phyloP scores from a whole-genome alignment of 2,797 vertebrate genomes.

The Manis javanica region DNA sequence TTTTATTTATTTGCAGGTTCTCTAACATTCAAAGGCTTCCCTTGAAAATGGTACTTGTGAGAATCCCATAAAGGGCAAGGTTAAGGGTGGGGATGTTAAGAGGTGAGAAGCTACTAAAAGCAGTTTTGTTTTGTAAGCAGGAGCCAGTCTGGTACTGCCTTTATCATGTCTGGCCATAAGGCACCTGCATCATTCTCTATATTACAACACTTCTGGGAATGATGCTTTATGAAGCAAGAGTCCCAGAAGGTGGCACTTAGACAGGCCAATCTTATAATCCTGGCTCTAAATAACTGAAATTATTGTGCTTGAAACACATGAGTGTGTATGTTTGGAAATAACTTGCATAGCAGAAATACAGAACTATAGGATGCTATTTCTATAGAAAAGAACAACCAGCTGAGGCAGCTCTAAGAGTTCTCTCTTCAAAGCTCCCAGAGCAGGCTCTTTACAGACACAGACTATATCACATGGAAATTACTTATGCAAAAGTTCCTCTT shows the following conservation, averaged over 20 bases:
- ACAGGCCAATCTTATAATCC: neutral
- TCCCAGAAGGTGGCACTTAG: neutral
- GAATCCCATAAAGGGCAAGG: neutral
- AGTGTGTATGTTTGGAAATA: neutral
- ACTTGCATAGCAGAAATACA: neutral
- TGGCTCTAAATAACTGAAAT: neutral
- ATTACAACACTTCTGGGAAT: conserved; percentile 15
- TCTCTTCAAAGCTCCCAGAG: neutral
- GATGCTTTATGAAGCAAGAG: neutral
- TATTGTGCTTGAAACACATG: neutral
- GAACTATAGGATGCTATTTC: neutral
- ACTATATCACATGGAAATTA: neutral
- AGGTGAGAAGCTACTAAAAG: neutral
- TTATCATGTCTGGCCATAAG: conserved; percentile 67
- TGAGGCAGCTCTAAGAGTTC: neutral
- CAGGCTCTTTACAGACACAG: neutral
- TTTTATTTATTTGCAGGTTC: neutral
- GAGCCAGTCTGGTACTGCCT: conserved; percentile 47
- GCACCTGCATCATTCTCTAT: conserved; percentile 48
- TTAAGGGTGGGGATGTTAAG: neutral
- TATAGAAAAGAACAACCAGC: neutral
- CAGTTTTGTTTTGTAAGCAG: conserved; percentile 55
- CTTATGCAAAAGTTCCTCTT: neutral
- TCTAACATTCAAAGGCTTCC: neutral
- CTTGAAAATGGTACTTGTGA: neutral